Evolutionary conservation across 2,113 vertebrate species (phyloP).

Genomic region (Actenoides lindsayi): DNA sequence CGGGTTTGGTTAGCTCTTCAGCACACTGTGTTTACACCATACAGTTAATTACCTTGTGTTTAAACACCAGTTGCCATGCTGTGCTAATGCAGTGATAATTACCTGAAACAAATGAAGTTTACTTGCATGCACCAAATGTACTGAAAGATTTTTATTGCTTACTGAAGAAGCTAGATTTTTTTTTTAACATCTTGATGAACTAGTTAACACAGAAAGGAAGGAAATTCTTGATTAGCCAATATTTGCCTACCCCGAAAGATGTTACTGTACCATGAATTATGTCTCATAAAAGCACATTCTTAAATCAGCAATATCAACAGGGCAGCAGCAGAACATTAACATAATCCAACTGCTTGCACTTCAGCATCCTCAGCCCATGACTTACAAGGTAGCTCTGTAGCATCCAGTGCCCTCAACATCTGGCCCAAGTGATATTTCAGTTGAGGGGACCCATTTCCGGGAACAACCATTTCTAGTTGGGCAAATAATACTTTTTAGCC

Average conservation of each 20-base stretch:
- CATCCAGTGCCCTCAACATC: not conserved
- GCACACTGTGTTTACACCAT: not conserved
- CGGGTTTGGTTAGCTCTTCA: not conserved
- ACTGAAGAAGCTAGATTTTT: not conserved
- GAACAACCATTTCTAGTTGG: not conserved
- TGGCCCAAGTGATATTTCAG: not conserved
- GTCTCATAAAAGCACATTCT: not conserved
- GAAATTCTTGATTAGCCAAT: not conserved
- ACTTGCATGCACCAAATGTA: not conserved
- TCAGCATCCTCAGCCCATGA: not conserved
- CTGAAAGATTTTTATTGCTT: not conserved
- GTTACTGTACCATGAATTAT: not conserved
- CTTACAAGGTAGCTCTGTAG: not conserved
- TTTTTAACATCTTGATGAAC: not conserved
- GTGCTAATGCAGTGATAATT: conserved; percentile 54
- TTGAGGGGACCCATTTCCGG: not conserved
- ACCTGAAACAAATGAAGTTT: conserved; percentile 41
- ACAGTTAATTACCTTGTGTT: conserved; percentile 17
- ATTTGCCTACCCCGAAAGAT: not conserved
- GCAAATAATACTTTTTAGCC: not conserved
- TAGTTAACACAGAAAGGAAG: not conserved
- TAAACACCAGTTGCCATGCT: conserved; percentile 25
- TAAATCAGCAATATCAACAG: not conserved
- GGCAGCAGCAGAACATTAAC: not conserved
- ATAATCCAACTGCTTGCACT: not conserved